Conservation (phyloP, 2,113 vertebrate species). For the Cavia aperea region DNA sequence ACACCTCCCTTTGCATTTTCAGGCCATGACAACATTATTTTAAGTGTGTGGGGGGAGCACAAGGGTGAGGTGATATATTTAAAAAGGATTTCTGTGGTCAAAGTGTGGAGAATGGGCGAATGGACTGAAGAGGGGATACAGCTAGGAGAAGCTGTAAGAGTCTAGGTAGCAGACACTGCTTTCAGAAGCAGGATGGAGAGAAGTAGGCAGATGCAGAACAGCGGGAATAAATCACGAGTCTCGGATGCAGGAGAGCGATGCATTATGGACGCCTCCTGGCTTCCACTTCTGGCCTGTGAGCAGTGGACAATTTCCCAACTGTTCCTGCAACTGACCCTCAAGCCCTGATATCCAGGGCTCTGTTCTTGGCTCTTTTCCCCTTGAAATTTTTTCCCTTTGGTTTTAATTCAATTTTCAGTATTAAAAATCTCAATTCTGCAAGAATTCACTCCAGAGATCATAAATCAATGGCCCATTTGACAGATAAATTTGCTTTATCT, state of each 20-base stretch:
- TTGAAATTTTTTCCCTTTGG: neutral
- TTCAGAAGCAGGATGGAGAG: neutral
- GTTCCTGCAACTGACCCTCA: neutral
- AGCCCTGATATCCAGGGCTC: neutral
- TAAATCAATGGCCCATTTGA: neutral
- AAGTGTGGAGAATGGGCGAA: neutral
- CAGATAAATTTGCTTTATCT: conserved; percentile 4
- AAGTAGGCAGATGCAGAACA: neutral
- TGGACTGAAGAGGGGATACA: neutral
- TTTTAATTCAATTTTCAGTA: neutral
- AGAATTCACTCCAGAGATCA: neutral
- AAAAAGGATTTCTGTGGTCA: neutral
- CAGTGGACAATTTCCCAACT: neutral
- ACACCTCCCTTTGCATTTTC: neutral
- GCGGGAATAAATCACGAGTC: neutral
- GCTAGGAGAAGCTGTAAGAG: neutral
- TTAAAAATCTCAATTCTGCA: neutral
- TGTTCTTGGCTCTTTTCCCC: neutral
- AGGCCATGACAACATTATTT: neutral
- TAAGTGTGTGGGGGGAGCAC: no score
- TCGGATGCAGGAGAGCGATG: neutral
- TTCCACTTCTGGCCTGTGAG: neutral
- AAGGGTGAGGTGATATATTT: neutral
- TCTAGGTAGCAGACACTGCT: neutral
- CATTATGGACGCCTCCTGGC: neutral